A percentile compares a stretch with the other conserved stretches of the same genome.
Conservation (phyloP, 2,797 vertebrate genomes). For the Malurus leucopterus region DNA sequence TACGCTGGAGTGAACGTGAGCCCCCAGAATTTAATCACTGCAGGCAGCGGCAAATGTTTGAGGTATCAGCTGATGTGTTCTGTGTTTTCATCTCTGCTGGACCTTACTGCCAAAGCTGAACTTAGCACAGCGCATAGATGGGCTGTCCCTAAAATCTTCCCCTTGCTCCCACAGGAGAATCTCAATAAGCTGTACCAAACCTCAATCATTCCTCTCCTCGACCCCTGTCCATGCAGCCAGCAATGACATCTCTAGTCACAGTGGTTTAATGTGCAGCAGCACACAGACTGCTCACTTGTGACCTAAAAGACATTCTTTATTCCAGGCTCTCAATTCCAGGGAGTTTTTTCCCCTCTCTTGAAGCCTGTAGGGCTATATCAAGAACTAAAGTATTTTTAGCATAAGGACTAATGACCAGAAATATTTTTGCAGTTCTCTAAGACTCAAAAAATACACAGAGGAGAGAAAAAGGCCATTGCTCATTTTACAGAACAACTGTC, state of each 20-base stretch:
- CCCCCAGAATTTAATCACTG: background rate
- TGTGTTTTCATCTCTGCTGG: rapidly evolving
- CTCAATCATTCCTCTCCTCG: background rate
- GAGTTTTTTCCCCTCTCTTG: background rate
- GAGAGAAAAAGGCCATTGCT: background rate
- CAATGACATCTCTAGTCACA: background rate
- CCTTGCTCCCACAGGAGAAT: background rate
- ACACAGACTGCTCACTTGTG: background rate
- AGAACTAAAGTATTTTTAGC: background rate
- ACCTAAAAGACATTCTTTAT: background rate
- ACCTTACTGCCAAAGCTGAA: background rate
- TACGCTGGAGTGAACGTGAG: background rate
- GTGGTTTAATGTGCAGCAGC: background rate
- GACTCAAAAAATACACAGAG: background rate
- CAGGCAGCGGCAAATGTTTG: background rate
- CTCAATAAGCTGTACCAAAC: too few species aligned
- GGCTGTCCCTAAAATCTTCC: background rate
- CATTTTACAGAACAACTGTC: background rate
- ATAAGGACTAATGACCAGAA: background rate
- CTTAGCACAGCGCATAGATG: rapidly evolving
- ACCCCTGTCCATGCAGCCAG: background rate
- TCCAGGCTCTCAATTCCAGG: background rate
- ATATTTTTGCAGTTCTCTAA: background rate
- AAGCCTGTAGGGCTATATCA: background rate
- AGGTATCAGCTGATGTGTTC: background rate